Base-by-base conservation (phyloP, 2,888 invertebrate genomes). In the Geotrupes spiniger region DNA sequence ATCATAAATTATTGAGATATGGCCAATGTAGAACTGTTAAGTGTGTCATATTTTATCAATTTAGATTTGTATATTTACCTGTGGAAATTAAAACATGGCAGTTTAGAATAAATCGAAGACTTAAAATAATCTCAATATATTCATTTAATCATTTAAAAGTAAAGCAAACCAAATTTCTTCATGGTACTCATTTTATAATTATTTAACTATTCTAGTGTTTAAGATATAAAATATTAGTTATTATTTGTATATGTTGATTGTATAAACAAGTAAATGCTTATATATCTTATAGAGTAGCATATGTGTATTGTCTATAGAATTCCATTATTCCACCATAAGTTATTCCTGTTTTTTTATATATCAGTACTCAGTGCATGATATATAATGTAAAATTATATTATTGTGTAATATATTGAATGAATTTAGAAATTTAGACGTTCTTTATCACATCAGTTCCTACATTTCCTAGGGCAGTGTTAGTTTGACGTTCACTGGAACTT, bases 181-280 rank as follows among this genome's bases (percentile, higher is more conserved):
- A 52, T 51, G 50, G 45, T 43, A 51, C 47, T 46, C 47, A 46
- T 51, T 52, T 49, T 48, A 33, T 9, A 14, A 33, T 33, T 49
- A 44, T 49, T 49, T 45, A 48, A 42, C 31, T 12, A 38, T 42
- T 45, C 33, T 36, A 27, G 15, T 45, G 49, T 25, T 16, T 40
- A 44, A 25, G 36, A 43, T 27, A 43, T 16, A 48, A 48, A 33
- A 39, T 46, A 33, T 46, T 39, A 46, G 52, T 57, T 59, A 57
- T 62, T 52, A 58, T 63, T 63, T 63, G 62, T 64, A 64, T 64
- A 63, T 64, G 63, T 63, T 63, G 59, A 60, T 60, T 64, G 62
- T 64, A 64, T 60, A 63, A 62, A 64, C 57, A 57, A 59, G 55
- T 58, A 60, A 59, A 59, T 51, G 60, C 52, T 55, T 55, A 55